Percentiles rank a stretch among this genome's conserved stretches.
Evolutionary conservation across 2,888 invertebrate species (phyloP).

Genomic region (Mythimna lalbum): DNA sequence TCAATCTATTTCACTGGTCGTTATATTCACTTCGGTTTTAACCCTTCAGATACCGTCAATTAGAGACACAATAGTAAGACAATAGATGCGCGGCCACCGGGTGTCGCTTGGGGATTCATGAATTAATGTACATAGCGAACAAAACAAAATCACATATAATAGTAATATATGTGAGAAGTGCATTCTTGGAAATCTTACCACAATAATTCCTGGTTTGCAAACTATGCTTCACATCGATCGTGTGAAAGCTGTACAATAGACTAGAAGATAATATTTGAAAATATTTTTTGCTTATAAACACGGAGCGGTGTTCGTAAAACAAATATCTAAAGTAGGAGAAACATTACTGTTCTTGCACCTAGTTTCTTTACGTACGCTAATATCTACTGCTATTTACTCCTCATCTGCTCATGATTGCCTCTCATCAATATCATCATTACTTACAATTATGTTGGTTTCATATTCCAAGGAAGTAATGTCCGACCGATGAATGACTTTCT

Average conservation of each 20-base stretch:
- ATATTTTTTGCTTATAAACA: conserved; percentile 14
- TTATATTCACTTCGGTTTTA: too few relatives aligned
- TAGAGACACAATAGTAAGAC: too few relatives aligned
- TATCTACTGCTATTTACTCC: not conserved
- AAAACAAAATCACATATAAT: too few relatives aligned
- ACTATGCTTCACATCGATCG: not conserved
- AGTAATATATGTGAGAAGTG: not conserved
- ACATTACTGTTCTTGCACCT: not conserved
- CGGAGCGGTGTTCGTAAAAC: conserved; percentile 14
- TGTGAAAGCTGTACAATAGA: conserved; percentile 7
- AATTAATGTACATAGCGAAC: too few relatives aligned
- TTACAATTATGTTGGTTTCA: not conserved
- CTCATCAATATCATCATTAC: conserved; percentile 4
- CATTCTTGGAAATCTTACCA: not conserved
- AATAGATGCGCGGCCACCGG: too few relatives aligned
- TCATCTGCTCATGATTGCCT: not conserved
- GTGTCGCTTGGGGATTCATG: too few relatives aligned
- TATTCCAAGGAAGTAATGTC: not conserved
- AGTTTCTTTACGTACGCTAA: not conserved
- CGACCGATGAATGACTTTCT: too few relatives aligned
- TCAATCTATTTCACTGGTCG: not conserved
- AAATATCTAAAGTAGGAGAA: conserved; percentile 6
- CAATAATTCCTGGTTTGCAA: not conserved
- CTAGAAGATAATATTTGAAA: conserved; percentile 3
- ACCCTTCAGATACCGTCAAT: too few relatives aligned